Percentiles rank a stretch among this genome's conserved stretches.
Evolutionary conservation across 1,140 invertebrate genomes (phyloP).

Genomic region (Whitmania pigra): DNA sequence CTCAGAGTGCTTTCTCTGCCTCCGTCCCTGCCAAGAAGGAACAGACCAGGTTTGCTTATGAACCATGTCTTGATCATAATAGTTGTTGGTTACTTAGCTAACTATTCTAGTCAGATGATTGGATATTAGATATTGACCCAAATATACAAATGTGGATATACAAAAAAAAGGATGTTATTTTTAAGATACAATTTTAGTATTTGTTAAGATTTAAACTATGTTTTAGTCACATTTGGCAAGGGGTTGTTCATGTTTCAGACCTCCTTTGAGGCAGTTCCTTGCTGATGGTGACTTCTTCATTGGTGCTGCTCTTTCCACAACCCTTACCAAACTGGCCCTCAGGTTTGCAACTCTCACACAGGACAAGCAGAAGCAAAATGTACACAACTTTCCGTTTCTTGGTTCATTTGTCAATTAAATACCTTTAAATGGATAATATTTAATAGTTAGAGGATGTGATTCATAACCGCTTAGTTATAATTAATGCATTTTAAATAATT

Average conservation of each 20-base stretch:
- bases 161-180: no score
- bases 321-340: conserved; percentile 75
- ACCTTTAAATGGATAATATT: not conserved
- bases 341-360: conserved; percentile 50
- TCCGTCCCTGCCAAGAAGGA: conserved; percentile 42
- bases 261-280: conserved; percentile 70
- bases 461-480: no score
- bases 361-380: conserved; percentile 37
- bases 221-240: no score
- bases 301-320: conserved; percentile 75
- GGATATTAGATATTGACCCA: no score
- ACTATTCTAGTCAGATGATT: no score
- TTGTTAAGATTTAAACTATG: no score
- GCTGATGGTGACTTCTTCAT: conserved; percentile 93
- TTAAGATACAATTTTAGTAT: no score
- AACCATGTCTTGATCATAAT: no score
- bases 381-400: conserved; percentile 27
- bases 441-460: not conserved
- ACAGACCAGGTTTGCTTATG: conserved; percentile 24
- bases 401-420: not conserved
- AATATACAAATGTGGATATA: no score
- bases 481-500: not conserved
- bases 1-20: conserved; percentile 87
- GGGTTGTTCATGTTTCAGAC: conserved; percentile 43
- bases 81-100: no score